phyloP scores from a whole-genome alignment of 2,888 invertebrate genomes.

The Cephus pygmeus region DNA sequence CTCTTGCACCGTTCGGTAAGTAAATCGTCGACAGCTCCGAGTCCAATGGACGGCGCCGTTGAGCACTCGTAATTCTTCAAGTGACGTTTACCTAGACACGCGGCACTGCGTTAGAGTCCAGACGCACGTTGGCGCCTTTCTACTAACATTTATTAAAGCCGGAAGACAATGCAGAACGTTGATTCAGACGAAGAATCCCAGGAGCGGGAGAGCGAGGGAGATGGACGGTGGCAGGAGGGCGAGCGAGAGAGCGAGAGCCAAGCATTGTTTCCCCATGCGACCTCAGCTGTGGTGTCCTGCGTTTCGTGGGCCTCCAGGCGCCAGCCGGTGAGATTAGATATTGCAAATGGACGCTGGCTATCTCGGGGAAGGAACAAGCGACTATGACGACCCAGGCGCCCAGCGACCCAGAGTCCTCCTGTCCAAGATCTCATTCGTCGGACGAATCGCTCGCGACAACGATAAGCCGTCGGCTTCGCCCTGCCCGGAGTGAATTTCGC shows the following conservation, averaged over 20 bases:
- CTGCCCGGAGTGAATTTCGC: conserved; percentile 23
- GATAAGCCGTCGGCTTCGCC: conserved; percentile 12
- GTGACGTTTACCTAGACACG: neutral
- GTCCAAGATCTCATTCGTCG: neutral
- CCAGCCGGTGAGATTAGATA: conserved; percentile 48
- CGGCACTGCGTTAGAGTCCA: no score
- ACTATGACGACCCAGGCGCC: neutral
- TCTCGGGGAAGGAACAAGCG: conserved; percentile 25
- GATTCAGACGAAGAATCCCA: neutral
- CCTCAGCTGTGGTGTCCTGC: neutral
- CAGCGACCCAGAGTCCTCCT: neutral
- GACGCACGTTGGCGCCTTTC: conserved; percentile 10
- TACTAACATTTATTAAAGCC: neutral
- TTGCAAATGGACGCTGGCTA: conserved; percentile 51
- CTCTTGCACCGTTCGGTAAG: neutral
- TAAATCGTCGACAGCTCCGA: neutral
- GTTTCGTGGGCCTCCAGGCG: conserved; percentile 18
- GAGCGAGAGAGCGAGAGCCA: neutral
- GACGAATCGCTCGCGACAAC: conserved; percentile 6
- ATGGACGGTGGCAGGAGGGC: neutral
- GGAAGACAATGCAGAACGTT: neutral
- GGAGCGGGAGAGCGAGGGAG: neutral
- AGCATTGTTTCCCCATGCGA: neutral
- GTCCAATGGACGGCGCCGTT: neutral
- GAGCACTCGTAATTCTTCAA: neutral